Evolutionary conservation across 2,888 invertebrate genomes (phyloP).

Genomic region (Psylliodes chrysocephalus): DNA sequence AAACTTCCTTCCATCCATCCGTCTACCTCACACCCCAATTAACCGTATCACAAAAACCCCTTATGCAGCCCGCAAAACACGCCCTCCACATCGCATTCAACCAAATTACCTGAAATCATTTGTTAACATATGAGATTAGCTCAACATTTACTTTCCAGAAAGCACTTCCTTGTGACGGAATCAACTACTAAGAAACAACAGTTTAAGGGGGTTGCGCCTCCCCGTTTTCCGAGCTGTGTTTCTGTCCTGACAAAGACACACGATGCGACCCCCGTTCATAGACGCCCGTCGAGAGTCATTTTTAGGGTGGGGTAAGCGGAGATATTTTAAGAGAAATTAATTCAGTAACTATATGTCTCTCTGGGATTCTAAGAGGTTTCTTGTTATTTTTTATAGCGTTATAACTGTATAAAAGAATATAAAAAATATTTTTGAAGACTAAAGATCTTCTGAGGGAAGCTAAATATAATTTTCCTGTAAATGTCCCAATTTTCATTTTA

Average conservation of each 20-base stretch:
- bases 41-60: constrained; percentile 23
- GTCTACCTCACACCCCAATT: constrained; percentile 7
- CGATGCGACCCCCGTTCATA: not conserved
- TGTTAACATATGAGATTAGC: constrained; percentile 51
- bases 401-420: no score
- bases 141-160: constrained; percentile 45
- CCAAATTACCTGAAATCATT: constrained; percentile 47
- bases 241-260: not conserved
- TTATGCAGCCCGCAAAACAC: constrained; percentile 28
- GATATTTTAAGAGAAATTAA: no score
- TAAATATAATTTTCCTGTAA: no score
- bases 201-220: constrained; percentile 45
- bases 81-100: constrained; percentile 32
- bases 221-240: not conserved
- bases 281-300: not conserved
- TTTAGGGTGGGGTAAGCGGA: no score
- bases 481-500: no score
- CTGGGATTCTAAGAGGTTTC: no score
- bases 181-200: constrained; percentile 51
- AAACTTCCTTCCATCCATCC: constrained; percentile 6
- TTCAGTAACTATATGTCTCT: no score
- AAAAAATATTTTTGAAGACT: no score
- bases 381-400: no score
- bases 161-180: constrained; percentile 45
- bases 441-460: no score